These are phyloP conservation scores for Bubo scandiacus DNA, from an alignment of 2,113 vertebrate species.

Conservation along the genomic window DNA sequence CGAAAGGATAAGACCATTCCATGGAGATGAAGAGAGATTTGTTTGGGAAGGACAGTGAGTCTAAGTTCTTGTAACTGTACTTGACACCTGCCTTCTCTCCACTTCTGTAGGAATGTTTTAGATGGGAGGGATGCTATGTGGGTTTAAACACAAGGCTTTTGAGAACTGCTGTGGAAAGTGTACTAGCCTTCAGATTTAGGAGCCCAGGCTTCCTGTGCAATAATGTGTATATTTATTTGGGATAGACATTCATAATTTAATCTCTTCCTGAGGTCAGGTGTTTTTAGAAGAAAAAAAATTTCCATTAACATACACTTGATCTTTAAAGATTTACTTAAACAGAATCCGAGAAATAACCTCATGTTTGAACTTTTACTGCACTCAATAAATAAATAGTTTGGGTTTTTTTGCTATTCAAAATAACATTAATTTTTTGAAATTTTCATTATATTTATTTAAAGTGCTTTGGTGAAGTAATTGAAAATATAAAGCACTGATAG, in stretches of 20 bases:
- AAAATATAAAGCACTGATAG: background rate
- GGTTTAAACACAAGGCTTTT: background rate
- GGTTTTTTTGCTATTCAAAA: background rate
- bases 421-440: background rate
- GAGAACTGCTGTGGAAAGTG: background rate
- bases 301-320: background rate
- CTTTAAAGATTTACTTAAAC: background rate
- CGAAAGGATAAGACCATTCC: background rate
- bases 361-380: background rate
- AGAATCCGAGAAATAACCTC: background rate
- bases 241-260: background rate
- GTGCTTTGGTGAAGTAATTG: background rate
- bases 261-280: background rate
- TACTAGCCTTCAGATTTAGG: background rate
- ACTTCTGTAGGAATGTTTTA: background rate
- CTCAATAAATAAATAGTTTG: background rate
- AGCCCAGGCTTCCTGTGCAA: background rate
- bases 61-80: background rate
- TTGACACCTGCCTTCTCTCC: background rate
- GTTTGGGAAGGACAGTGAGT: background rate
- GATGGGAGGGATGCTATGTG: background rate
- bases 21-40: background rate
- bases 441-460: background rate
- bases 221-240: background rate
- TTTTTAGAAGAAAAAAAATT: background rate